Evolutionary conservation across 2,888 invertebrate genomes (phyloP), one percentile per base, ranked within the genome.

Genomic region (Scelioninae gen. 1): DNA sequence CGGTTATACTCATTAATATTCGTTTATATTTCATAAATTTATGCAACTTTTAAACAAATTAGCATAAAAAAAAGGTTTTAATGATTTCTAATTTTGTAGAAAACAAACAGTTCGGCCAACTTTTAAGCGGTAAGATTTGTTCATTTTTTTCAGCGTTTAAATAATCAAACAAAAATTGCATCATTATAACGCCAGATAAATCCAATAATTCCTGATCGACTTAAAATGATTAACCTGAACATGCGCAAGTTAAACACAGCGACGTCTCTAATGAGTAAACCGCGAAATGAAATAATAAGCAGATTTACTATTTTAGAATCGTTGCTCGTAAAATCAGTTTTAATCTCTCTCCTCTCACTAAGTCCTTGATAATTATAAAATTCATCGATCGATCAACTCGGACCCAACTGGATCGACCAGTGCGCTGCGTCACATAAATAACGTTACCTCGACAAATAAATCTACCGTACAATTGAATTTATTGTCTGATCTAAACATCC

Each of bases 341-440:
- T 69, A 77, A 77, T 77, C 68, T 49, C 13, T 45, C 75, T 56
- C 29, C 23, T 56, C 56, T 51, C 43, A 60, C 60, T 66, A 69
- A 68, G 77, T 68, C 68, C 60, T 53, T 53, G 68, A 69, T 77
- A 77, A 77, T 77, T 77, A n/a, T n/a, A n/a, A 77, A 77, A 77
- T 77, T 69, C 77, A 68, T 69, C 62, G 77, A 77, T 69, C 77
- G 68, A 62, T 69, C 68, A 69, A 69, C 68, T 45, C 45, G 76
- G 66, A 66, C 62, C 53, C 51, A 16, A 47, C 51, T 16, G 58
- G 23, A 76, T 66, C 62, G 62, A 45, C 53, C 7, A 32, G 13
- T 16, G n/a, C n/a, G 32, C 63, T 47, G 51, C 72, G 29, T 31
- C 53, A 15, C 72, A 62, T 55, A 63, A 62, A 63, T 74, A 63